A percentile compares a stretch with the other conserved stretches of the same genome.
These are phyloP conservation scores for Dynastes hyllus DNA, from an alignment of 2,888 invertebrate genomes.

Conservation along the genomic window DNA sequence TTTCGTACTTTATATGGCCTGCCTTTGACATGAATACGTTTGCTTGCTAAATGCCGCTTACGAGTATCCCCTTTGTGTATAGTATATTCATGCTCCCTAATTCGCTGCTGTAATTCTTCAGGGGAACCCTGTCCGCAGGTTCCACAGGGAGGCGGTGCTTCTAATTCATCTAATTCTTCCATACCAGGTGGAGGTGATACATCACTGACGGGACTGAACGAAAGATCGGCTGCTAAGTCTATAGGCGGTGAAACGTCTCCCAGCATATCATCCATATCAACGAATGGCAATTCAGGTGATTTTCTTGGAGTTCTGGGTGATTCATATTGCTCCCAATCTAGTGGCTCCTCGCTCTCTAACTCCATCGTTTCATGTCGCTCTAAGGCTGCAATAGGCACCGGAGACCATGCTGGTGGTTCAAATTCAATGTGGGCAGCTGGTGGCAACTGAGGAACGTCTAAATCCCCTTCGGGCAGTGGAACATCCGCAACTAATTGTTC, in stretches of 20 bases:
- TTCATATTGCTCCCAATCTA: constrained; percentile 14
- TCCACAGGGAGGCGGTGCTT: constrained; percentile 12
- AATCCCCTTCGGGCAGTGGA: constrained; percentile 30
- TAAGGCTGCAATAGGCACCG: constrained; percentile 8
- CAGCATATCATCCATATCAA: neutral
- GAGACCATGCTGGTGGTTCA: constrained; percentile 40
- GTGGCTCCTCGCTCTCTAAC: neutral
- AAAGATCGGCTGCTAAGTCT: neutral
- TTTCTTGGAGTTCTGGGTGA: constrained; percentile 20
- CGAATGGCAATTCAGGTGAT: constrained; percentile 24
- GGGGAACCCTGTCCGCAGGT: constrained; percentile 7
- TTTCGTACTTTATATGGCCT: constrained; percentile 18
- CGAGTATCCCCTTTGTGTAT: constrained; percentile 26
- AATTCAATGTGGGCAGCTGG: constrained; percentile 25
- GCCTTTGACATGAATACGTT: constrained; percentile 32
- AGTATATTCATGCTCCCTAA: constrained; percentile 44
- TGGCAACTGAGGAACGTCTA: constrained; percentile 30
- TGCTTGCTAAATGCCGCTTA: constrained; percentile 20
- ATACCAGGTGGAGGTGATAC: constrained; percentile 36
- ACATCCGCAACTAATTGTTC: constrained; percentile 48
- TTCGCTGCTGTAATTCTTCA: constrained; percentile 14
- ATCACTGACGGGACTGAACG: constrained; percentile 9
- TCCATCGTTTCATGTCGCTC: neutral
- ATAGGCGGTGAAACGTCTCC: constrained; percentile 23
- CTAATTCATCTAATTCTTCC: constrained; percentile 33